Evolutionary conservation across 2,113 vertebrate genomes (phyloP).

Genomic region (Acrocephalus kingi): DNA sequence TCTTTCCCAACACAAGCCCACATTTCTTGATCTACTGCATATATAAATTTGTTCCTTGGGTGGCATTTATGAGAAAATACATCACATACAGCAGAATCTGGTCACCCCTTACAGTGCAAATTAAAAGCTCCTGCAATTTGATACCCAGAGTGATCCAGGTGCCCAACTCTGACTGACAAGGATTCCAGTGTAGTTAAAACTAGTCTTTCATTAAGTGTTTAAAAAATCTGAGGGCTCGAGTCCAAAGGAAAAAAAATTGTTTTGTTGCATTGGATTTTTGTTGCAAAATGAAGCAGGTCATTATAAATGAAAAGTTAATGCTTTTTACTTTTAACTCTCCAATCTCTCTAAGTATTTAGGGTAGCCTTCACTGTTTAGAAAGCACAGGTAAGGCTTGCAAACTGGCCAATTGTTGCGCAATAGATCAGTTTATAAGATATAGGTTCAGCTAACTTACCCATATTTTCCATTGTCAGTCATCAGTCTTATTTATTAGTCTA

Average conservation of each 20-base stretch:
- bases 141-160: neutral
- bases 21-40: neutral
- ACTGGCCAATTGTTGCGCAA: neutral
- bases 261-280: neutral
- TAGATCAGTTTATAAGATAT: neutral
- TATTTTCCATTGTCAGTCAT: neutral
- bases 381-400: neutral
- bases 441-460: neutral
- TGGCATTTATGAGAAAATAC: neutral
- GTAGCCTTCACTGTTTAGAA: neutral
- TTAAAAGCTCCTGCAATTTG: neutral
- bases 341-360: neutral
- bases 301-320: neutral
- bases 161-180: neutral
- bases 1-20: neutral
- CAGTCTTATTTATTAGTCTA: neutral
- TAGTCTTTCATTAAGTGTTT: neutral
- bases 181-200: neutral
- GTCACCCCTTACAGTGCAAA: neutral
- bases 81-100: fast-evolving
- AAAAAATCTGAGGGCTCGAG: neutral
- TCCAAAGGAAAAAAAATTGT: neutral
- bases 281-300: neutral
- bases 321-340: neutral
- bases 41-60: neutral